Evolutionary conservation across 2,113 vertebrate genomes (phyloP).

Genomic region (Rhinolophus sinicus): DNA sequence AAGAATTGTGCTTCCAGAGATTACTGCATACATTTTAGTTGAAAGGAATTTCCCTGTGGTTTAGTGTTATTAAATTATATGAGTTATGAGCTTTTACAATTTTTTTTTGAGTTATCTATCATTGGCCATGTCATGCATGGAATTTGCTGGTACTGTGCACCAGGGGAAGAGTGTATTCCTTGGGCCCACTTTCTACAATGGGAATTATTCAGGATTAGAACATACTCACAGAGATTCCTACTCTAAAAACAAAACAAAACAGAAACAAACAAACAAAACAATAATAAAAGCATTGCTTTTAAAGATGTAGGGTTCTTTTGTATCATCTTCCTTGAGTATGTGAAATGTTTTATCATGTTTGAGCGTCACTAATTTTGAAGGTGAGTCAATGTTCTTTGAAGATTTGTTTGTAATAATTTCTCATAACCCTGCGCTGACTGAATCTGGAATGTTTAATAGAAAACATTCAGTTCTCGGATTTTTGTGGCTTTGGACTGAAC

Average conservation of each 20-base stretch:
- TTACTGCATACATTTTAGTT: not conserved
- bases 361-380: not conserved
- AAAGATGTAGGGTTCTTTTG: not conserved
- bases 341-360: not conserved
- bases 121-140: not conserved
- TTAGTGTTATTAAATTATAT: not conserved
- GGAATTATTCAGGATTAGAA: not conserved
- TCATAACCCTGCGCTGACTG: not conserved
- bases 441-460: not conserved
- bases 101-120: not conserved
- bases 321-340: not conserved
- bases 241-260: not conserved
- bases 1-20: conserved; percentile 30
- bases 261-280: not conserved
- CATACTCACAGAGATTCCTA: not conserved
- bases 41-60: conserved; percentile 8
- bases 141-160: not conserved
- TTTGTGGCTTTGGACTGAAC: not conserved
- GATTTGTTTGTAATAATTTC: not conserved
- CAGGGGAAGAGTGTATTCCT: not conserved
- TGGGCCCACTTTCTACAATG: not conserved
- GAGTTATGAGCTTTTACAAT: not conserved
- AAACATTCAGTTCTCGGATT: not conserved
- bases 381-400: not conserved
- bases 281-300: not conserved